Evolutionary conservation across 2,888 invertebrate genomes (phyloP).

Genomic region (Pseudanteris insignis): DNA sequence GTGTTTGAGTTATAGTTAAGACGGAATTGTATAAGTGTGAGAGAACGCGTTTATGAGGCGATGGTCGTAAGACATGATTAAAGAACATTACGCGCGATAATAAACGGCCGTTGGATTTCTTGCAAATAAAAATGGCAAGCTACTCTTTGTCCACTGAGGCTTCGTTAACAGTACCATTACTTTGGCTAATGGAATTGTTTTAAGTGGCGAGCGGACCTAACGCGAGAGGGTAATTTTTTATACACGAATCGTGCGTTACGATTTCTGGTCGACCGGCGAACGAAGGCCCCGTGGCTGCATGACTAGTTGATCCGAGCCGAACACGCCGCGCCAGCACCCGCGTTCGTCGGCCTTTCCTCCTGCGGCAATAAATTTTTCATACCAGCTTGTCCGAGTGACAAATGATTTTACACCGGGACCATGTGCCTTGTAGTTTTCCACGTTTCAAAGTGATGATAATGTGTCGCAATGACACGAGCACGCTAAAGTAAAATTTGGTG

Average conservation of each 20-base stretch:
- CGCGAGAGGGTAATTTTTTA: conserved; percentile 23
- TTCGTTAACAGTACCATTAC: conserved; percentile 4
- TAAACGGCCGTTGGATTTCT: no score
- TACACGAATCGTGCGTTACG: conserved; percentile 8
- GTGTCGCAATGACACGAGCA: neutral
- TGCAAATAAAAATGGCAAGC: neutral
- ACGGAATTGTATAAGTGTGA: no score
- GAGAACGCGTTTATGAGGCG: no score
- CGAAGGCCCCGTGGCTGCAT: neutral
- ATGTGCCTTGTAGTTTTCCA: conserved; percentile 10
- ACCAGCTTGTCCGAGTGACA: conserved; percentile 9
- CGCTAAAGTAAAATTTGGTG: neutral
- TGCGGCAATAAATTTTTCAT: conserved; percentile 22
- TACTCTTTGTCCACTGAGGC: neutral
- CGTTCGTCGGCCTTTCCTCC: conserved; percentile 4
- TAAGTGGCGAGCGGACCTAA: conserved; percentile 4
- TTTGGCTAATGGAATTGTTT: conserved; percentile 17
- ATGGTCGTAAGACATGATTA: no score
- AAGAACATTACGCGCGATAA: no score
- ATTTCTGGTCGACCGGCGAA: conserved; percentile 5
- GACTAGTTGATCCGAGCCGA: no score
- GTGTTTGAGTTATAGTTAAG: no score
- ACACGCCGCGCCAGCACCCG: conserved; percentile 2
- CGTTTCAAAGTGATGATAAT: conserved; percentile 21
- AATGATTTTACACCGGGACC: conserved; percentile 14